Base-by-base conservation (phyloP, 1,140 invertebrate genomes). In the Mercenaria mercenaria region DNA sequence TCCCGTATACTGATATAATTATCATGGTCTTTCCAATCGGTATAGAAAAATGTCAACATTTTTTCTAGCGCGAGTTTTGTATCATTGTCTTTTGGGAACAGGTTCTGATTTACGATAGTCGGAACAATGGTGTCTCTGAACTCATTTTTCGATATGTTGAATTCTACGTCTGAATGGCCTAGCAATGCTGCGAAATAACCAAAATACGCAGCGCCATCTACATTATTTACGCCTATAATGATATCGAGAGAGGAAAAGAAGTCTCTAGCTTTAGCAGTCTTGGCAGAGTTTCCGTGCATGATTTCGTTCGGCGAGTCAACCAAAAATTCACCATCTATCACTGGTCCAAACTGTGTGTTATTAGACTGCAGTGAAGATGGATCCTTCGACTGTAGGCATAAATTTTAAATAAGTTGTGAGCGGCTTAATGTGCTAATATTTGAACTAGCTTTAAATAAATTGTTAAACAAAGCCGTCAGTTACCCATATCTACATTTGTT, bases 211-310 rank as follows among this genome's bases (percentile, higher is more conserved):
- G 81, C 83, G 8, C 83, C 86, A n/a, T 92, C 91, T 3, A 52
- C 26, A 23, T 77, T 50, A n/a, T 88, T 87, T 20, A 56, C 82
- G 10, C 91, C 91, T 18, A 81, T 77, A 0, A 92, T 8, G 23
- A 92, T 47, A 50, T 90, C 89, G 3, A 92, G 52, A 3, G 88
- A 90, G 20, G 39, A 47, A 39, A 82, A 90, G 50, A 90, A 89
- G 1, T 72, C 32, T 61, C 84, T 74, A 11, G 67, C 34, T 18
- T 64, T 56, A 18, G 39, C 41, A 47, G 91, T 81, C 13, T 69
- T 61, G 6, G 20, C 4, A 81, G 79, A 32, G 1, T 69, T 81
- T 4, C 37, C 10, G 47, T 69, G 18, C 13, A 64, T n/a, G 10
- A 92, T 47, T 34, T 90, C 69, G 0, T 32, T 13, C 2, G 89